Percentiles rank a stretch among this genome's conserved stretches.
Conservation (phyloP, 2,888 invertebrate species). For the Shargacucullia verbasci region DNA sequence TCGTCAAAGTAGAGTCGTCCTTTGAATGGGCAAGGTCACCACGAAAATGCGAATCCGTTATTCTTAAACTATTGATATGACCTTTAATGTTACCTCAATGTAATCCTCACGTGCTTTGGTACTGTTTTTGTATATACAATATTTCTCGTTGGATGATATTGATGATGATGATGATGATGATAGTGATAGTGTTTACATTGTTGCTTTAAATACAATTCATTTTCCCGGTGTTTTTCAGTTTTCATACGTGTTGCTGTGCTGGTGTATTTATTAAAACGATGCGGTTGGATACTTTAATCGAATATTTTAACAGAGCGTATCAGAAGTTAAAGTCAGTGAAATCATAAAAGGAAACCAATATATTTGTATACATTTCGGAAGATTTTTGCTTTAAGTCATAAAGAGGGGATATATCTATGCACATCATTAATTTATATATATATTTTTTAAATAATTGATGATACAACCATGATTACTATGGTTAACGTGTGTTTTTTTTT, state of each 20-base stretch:
- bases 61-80: neutral
- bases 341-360: neutral
- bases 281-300: no score
- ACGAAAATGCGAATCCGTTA: neutral
- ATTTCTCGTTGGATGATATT: constrained; percentile 1
- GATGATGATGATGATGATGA: no score
- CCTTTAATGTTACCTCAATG: constrained; percentile 1
- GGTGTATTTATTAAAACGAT: neutral
- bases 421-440: no score
- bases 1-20: neutral
- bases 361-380: no score
- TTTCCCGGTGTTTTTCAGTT: neutral
- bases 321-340: neutral
- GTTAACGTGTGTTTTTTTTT: no score
- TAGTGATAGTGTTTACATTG: constrained; percentile 2
- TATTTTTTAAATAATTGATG: no score
- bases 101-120: constrained; percentile 6
- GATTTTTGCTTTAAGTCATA: no score
- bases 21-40: neutral
- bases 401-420: no score
- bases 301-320: neutral
- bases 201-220: neutral
- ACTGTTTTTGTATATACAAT: neutral
- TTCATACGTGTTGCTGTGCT: neutral
- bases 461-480: no score